Percentiles rank a stretch among this genome's conserved stretches.
These are phyloP conservation scores for Meteorus colon DNA, from an alignment of 2,888 invertebrate species.

Conservation along the genomic window DNA sequence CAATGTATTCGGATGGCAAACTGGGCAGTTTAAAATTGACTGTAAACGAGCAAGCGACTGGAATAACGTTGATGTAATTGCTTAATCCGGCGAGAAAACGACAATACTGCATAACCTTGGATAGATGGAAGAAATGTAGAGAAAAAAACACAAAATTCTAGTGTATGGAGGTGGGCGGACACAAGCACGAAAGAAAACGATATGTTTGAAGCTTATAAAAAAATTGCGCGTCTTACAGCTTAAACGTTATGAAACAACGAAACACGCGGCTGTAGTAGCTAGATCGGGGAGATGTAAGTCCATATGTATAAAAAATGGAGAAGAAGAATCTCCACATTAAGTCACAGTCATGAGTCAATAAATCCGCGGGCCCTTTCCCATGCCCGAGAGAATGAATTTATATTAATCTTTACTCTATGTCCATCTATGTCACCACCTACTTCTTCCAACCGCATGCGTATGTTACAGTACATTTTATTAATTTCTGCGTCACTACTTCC, in stretches of 20 bases:
- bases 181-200: conserved; percentile 52
- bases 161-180: background rate
- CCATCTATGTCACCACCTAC: conserved; percentile 28
- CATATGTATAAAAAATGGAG: conserved; percentile 23
- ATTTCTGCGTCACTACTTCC: conserved; percentile 49
- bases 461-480: conserved; percentile 51
- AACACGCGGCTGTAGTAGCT: conserved; percentile 30
- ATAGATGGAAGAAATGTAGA: conserved; percentile 19
- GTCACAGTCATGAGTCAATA: conserved; percentile 64
- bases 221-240: conserved; percentile 45
- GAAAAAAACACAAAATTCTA: conserved; percentile 1
- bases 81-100: conserved; percentile 49
- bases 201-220: conserved; percentile 62
- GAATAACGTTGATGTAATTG: conserved; percentile 56
- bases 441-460: conserved; percentile 28
- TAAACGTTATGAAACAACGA: conserved; percentile 59
- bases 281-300: background rate
- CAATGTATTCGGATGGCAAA: conserved; percentile 14
- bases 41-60: conserved; percentile 53
- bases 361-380: conserved; percentile 67
- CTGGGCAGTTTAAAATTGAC: conserved; percentile 33
- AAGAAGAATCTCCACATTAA: conserved; percentile 54
- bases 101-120: conserved; percentile 18
- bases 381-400: conserved; percentile 52
- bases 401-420: conserved; percentile 13